Conservation (phyloP, 2,797 vertebrate genomes). For the Chanos chanos region DNA sequence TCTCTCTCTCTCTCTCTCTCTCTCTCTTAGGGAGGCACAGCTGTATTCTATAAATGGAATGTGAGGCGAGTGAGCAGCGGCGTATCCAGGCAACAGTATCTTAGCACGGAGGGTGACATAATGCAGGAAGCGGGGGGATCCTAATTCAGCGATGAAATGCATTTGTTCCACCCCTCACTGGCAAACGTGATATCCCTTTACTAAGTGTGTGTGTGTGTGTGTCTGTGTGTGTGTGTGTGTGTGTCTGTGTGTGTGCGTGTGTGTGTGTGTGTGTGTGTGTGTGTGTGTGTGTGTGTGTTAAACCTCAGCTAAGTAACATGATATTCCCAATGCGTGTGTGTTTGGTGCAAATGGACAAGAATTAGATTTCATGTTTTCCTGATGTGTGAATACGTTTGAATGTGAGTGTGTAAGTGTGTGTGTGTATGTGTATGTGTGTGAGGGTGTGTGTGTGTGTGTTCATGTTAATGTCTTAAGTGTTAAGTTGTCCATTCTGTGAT, state of each 20-base stretch:
- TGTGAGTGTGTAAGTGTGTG: constrained; percentile 4
- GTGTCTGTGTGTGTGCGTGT: constrained; percentile 6
- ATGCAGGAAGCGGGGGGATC: constrained; percentile 54
- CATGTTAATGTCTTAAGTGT: not conserved
- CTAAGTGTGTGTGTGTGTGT: constrained; percentile 3
- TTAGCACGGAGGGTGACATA: constrained; percentile 61
- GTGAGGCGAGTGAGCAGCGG: constrained; percentile 52
- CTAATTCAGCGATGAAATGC: constrained; percentile 47
- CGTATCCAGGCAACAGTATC: constrained; percentile 75
- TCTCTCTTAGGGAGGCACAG: constrained; percentile 20
- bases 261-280: constrained; percentile 16
- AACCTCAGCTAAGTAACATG: constrained; percentile 25
- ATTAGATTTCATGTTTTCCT: not conserved
- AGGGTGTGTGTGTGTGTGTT: not conserved
- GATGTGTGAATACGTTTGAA: constrained; percentile 12
- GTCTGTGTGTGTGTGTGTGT: constrained; percentile 16
- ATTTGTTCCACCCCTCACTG: constrained; percentile 37
- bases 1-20: not conserved
- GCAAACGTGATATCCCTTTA: constrained; percentile 13
- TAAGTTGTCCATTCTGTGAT: not conserved
- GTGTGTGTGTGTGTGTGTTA: constrained; percentile 7
- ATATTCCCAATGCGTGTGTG: constrained; percentile 14
- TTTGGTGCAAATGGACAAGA: constrained; percentile 10
- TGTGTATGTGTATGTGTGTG: not conserved
- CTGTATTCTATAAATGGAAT: constrained; percentile 64